Evolutionary conservation across 2,113 vertebrate species (phyloP).

Genomic region (Archocentrus centrarchus): DNA sequence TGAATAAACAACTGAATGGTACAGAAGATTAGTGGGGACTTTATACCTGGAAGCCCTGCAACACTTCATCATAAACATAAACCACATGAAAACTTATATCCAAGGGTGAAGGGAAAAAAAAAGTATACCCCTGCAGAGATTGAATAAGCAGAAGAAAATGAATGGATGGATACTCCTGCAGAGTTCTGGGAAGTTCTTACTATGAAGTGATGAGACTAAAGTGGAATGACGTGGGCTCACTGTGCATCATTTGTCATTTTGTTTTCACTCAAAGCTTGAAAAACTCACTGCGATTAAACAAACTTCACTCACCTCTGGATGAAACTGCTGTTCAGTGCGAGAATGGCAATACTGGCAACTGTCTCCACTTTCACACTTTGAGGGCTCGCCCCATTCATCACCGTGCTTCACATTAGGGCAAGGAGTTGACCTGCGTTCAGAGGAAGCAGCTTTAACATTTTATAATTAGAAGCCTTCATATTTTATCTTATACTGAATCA

Average conservation of each 20-base stretch:
- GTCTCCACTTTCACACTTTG: constrained; percentile 89
- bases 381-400: constrained; percentile 94
- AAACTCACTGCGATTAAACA: rapidly evolving
- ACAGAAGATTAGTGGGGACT: not conserved
- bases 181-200: not conserved
- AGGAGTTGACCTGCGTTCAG: constrained; percentile 86
- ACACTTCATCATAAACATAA: not conserved
- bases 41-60: not conserved
- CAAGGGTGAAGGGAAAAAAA: not conserved
- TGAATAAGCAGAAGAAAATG: too few relatives aligned
- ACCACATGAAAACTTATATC: not conserved
- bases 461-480: not conserved
- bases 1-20: not conserved
- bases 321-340: constrained; percentile 94
- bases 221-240: not conserved
- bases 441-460: not conserved
- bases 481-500: not conserved
- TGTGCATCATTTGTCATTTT: not conserved
- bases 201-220: not conserved
- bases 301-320: constrained; percentile 86
- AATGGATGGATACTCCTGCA: not conserved
- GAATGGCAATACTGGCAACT: constrained; percentile 92
- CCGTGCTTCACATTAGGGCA: constrained; percentile 93
- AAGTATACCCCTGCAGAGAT: not conserved
- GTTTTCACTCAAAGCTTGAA: not conserved